Conservation (phyloP, 2,797 vertebrate species). For the Amblyopsis hoosieri region DNA sequence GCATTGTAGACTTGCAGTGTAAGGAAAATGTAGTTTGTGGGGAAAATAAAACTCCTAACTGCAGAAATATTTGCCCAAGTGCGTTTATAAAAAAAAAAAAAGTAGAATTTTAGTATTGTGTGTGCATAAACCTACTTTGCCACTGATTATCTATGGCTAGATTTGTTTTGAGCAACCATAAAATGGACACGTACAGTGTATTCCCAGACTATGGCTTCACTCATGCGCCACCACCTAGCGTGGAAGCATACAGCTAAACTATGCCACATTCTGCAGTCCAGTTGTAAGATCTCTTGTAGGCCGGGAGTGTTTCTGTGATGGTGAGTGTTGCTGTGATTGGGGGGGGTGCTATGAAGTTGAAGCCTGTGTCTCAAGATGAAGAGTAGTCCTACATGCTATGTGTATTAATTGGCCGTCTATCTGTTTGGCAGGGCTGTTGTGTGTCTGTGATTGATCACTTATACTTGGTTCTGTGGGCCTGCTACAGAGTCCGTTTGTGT, state of each 20-base stretch:
- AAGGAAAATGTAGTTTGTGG: slow-evolving; percentile 30
- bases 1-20: slow-evolving; percentile 29
- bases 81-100: too few relatives aligned
- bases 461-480: slow-evolving; percentile 41
- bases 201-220: background rate
- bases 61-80: too few relatives aligned
- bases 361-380: slow-evolving; percentile 29
- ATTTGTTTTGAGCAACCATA: too few relatives aligned
- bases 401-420: slow-evolving; percentile 43
- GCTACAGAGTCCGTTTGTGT: background rate
- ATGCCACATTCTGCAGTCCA: background rate
- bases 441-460: slow-evolving; percentile 58
- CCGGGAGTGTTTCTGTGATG: slow-evolving; percentile 12
- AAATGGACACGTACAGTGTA: background rate
- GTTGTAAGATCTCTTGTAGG: too few relatives aligned
- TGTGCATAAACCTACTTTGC: too few relatives aligned
- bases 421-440: slow-evolving; percentile 37
- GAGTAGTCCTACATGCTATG: slow-evolving; percentile 33
- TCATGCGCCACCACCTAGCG: slow-evolving; percentile 9
- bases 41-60: too few relatives aligned
- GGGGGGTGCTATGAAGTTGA: slow-evolving; percentile 16
- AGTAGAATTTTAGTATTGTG: too few relatives aligned
- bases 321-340: slow-evolving; percentile 18
- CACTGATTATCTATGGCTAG: too few relatives aligned
- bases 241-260: background rate